Conservation (phyloP, 2,797 vertebrate species). For the Peromyscus eremicus region DNA sequence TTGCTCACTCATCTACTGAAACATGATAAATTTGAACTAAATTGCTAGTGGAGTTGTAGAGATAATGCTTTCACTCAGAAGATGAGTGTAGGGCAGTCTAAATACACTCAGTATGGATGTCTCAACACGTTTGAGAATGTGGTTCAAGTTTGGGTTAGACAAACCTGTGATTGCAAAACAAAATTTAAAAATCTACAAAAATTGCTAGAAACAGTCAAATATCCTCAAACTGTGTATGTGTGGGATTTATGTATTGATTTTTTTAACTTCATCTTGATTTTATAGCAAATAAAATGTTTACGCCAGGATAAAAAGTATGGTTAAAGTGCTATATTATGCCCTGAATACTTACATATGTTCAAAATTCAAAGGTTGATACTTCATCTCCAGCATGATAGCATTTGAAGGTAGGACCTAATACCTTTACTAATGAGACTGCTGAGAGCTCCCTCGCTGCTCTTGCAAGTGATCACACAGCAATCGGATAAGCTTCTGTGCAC, state of each 20-base stretch:
- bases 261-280: slow-evolving; percentile 66
- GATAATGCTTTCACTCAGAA: slow-evolving; percentile 31
- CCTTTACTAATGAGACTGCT: not conserved
- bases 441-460: fast-evolving
- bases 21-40: slow-evolving; percentile 36
- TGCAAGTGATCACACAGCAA: not conserved
- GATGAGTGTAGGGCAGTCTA: not conserved
- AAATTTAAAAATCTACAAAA: slow-evolving; percentile 50
- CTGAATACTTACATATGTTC: not conserved
- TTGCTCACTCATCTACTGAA: slow-evolving; percentile 38
- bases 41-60: slow-evolving; percentile 34
- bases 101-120: not conserved
- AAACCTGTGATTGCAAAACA: slow-evolving; percentile 54
- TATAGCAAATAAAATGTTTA: slow-evolving; percentile 73
- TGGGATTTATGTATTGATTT: slow-evolving; percentile 41
- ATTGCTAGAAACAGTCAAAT: slow-evolving; percentile 65
- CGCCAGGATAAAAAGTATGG: not conserved
- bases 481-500: not conserved
- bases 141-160: slow-evolving; percentile 28
- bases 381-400: not conserved
- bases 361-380: not conserved
- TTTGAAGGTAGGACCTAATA: not conserved
- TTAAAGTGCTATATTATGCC: not conserved
- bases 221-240: slow-evolving; percentile 63
- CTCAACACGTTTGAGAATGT: not conserved